A percentile compares a stretch with the other conserved stretches of the same genome.
Evolutionary conservation across 2,797 vertebrate genomes (phyloP).

Genomic region (Xiphophorus birchmanni): DNA sequence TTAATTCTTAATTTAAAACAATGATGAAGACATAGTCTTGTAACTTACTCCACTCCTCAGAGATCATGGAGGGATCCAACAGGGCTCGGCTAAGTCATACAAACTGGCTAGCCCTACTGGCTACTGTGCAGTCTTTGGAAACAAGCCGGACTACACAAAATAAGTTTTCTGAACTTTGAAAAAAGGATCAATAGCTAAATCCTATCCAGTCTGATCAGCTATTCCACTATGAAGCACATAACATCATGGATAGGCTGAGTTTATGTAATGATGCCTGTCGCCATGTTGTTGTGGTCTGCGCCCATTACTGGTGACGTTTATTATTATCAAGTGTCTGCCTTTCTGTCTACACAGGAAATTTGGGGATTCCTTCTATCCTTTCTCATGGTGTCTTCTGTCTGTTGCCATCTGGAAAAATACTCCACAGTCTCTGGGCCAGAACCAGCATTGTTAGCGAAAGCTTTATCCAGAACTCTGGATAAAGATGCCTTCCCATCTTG

Average conservation of each 20-base stretch:
- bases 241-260: no score
- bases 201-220: not conserved
- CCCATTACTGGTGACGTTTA: not conserved
- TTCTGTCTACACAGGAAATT: not conserved
- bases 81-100: not conserved
- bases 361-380: not conserved
- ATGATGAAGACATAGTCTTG: not conserved
- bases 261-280: not conserved
- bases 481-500: not conserved
- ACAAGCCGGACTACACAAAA: not conserved
- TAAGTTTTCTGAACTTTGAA: not conserved
- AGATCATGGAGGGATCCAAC: not conserved
- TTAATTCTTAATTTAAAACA: not conserved
- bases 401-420: slow-evolving; percentile 1
- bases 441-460: not conserved
- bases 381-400: not conserved
- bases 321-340: not conserved
- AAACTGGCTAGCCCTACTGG: not conserved
- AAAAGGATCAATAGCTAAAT: not conserved
- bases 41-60: not conserved
- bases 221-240: not conserved
- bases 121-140: not conserved
- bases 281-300: not conserved
- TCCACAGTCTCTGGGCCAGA: not conserved
- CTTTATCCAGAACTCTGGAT: not conserved